Evolutionary conservation across 2,113 vertebrate species (phyloP), one percentile per base, ranked within the genome.

Genomic region (Ceyx melanurus): DNA sequence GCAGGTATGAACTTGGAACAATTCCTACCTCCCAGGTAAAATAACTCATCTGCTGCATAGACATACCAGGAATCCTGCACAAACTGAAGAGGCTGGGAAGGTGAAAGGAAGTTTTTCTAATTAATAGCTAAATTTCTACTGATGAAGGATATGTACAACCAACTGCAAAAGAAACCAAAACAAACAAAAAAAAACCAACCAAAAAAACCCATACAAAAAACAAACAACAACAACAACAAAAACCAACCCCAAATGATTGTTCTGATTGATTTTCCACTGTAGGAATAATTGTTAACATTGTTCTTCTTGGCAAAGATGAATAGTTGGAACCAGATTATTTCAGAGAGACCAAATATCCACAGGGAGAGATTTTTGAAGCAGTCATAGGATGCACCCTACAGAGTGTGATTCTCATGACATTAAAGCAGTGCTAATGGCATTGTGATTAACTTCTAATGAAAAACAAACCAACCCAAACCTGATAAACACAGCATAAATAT

Each of bases 201-300:
- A 35, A 37, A 37, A 37, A 37, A 37, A 37, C 37, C 37, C 37
- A 37, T 10, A 37, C 37, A 10, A 37, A 37, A 37, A 37, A 37
- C 37, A 37, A 37, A 37, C 37, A 37, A 37, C 37, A 37, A 37
- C 37, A 37, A 37, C 37, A 45, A 17, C 17, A 45, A 45, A 45
- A 45, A 45, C 5, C 43, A 45, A 50, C 10, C 22, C 48, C 86
- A 90, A 95, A 93, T 62, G 21, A 71, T 90, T 93, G 86, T 76
- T 84, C 93, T 87, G 93, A 94, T 94, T 92, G 94, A 96, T 96
- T 95, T 89, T 82, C 88, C 90, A 79, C 92, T 95, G 96, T 75
- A 88, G 86, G 73, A 96, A 90, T 95, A 94, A 95, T 96, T 95
- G 92, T 86, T 93, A 96, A 93, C 95, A 96, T 96, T 96, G 92